phyloP scores from a whole-genome alignment of 2,797 vertebrate species.

The Microctenopoma stevenorrisi region DNA sequence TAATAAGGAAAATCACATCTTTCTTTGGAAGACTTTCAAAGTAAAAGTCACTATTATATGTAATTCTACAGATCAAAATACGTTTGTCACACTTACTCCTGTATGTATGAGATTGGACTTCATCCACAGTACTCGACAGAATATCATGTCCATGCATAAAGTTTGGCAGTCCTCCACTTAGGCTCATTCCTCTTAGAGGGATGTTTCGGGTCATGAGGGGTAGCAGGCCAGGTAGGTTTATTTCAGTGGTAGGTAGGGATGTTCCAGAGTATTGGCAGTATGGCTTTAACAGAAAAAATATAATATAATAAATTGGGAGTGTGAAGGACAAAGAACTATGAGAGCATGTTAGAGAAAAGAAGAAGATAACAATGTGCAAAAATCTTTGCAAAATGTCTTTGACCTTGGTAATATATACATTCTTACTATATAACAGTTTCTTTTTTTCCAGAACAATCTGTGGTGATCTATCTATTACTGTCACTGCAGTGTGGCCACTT shows the following conservation, averaged over 20 bases:
- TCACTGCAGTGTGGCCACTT: conserved; percentile 27
- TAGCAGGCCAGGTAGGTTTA: conserved; percentile 75
- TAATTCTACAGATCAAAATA: not conserved
- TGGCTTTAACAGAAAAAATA: conserved; percentile 42
- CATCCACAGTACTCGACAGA: conserved; percentile 73
- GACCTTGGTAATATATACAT: conserved; percentile 24
- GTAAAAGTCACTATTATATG: not conserved
- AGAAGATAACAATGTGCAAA: conserved; percentile 31
- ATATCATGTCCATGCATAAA: conserved; percentile 66
- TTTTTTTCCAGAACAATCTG: conserved; percentile 10
- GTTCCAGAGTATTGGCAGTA: conserved; percentile 60
- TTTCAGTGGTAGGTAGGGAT: conserved; percentile 67
- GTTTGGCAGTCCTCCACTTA: conserved; percentile 70
- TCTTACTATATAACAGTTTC: not conserved
- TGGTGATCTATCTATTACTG: not conserved
- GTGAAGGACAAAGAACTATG: conserved; percentile 4
- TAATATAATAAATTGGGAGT: not conserved
- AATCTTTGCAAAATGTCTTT: conserved; percentile 11
- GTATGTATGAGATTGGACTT: conserved; percentile 64
- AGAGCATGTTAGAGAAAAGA: not conserved
- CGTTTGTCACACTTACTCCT: conserved; percentile 66
- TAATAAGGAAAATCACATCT: not conserved
- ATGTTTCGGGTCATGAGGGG: conserved; percentile 69
- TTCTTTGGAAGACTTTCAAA: too few species aligned
- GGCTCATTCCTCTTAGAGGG: conserved; percentile 74